Percentiles rank a stretch among this genome's conserved stretches.
Conservation (phyloP, 2,888 invertebrate genomes). For the Merodon equestris region DNA sequence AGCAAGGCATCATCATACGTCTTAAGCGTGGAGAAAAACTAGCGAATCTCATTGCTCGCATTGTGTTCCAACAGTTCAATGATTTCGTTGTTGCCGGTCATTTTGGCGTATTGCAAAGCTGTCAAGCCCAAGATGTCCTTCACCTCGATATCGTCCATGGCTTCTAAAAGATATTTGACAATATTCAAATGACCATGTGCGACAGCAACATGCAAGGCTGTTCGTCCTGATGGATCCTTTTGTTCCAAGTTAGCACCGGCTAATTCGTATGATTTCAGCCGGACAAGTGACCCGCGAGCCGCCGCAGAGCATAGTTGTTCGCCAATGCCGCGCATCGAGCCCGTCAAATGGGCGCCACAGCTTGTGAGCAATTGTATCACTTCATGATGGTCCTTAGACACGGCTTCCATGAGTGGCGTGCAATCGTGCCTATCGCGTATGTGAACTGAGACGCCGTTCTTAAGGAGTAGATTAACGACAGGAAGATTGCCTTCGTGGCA, state of each 20-base stretch:
- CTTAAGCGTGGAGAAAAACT: too few relatives aligned
- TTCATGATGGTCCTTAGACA: conserved; percentile 82
- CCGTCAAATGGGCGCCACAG: conserved; percentile 88
- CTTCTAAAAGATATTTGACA: conserved; percentile 80
- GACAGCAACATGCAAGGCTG: conserved; percentile 85
- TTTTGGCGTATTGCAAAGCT: conserved; percentile 81
- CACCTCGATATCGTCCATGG: conserved; percentile 77
- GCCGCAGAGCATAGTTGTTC: conserved; percentile 86
- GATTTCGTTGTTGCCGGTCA: conserved; percentile 69
- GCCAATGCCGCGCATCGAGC: conserved; percentile 81
- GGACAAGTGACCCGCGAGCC: conserved; percentile 81
- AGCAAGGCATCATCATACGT: too few relatives aligned
- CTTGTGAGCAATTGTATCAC: conserved; percentile 84
- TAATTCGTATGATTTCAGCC: conserved; percentile 82
- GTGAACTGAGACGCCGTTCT: conserved; percentile 91
- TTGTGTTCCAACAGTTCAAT: conserved; percentile 47
- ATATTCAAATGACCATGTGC: conserved; percentile 80
- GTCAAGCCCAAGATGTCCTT: conserved; percentile 81
- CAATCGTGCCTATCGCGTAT: conserved; percentile 85
- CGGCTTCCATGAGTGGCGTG: conserved; percentile 86
- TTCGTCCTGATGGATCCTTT: conserved; percentile 83
- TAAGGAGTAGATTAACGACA: conserved; percentile 86
- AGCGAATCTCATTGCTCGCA: too few relatives aligned
- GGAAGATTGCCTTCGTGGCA: conserved; percentile 84
- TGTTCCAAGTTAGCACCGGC: conserved; percentile 85